These are phyloP conservation scores for Pyrgilauda ruficollis DNA, from an alignment of 2,113 vertebrate species.

Conservation along the genomic window DNA sequence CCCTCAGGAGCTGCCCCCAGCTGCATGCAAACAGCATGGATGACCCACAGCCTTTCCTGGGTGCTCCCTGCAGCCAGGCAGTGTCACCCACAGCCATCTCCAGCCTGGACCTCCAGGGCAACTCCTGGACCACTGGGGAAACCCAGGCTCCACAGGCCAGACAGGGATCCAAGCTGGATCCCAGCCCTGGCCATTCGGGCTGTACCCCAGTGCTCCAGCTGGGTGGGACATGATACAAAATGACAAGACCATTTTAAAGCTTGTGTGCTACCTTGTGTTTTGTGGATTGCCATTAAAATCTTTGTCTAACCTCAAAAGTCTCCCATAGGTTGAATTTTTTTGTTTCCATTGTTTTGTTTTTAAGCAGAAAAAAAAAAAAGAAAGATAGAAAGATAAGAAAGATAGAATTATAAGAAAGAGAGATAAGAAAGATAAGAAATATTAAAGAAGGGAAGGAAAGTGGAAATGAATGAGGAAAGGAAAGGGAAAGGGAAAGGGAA, in stretches of 20 bases:
- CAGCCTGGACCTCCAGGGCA: background rate
- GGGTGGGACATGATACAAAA: background rate
- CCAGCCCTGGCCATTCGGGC: background rate
- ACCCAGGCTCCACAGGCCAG: background rate
- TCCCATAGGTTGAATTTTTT: background rate
- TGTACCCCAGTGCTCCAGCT: background rate
- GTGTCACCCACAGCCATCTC: fast-evolving
- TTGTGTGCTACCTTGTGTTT: background rate
- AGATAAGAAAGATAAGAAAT: background rate
- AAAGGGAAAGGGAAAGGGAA: background rate
- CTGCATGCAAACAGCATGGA: background rate
- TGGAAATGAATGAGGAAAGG: background rate
- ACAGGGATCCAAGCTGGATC: background rate
- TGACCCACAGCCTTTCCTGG: background rate
- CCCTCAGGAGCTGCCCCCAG: background rate
- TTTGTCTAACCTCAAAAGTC: background rate
- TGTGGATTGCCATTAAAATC: background rate
- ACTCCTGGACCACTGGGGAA: background rate
- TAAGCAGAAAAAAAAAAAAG: background rate
- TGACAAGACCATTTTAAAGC: background rate
- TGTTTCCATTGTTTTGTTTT: background rate
- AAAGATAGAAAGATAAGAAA: no score
- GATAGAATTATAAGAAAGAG: no score
- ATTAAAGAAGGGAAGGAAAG: background rate
- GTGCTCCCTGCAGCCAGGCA: background rate